Conservation (phyloP, 2,888 invertebrate species). For the Heliconius sara region DNA sequence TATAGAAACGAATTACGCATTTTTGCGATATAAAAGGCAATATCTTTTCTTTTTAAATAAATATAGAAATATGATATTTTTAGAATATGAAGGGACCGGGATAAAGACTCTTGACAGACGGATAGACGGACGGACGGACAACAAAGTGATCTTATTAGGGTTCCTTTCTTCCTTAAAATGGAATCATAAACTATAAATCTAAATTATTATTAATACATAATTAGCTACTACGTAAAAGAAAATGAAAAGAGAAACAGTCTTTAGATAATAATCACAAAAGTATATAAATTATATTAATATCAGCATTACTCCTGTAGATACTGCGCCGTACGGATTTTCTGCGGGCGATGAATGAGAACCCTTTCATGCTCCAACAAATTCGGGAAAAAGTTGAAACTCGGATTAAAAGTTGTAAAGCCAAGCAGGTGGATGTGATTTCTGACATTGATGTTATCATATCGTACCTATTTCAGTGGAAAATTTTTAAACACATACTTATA, state of each 20-base stretch:
- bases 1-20: no score
- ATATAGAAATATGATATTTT: no score
- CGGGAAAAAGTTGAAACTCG: constrained; percentile 60
- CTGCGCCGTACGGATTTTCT: constrained; percentile 74
- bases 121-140: no score
- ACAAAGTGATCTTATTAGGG: no score
- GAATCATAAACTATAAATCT: no score
- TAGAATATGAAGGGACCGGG: no score
- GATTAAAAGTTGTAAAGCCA: constrained; percentile 56
- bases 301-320: constrained; percentile 57
- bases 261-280: constrained; percentile 19
- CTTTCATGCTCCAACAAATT: constrained; percentile 60
- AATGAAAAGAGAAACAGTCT: constrained; percentile 4
- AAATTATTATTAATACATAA: no score
- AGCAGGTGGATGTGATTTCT: constrained; percentile 59
- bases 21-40: no score
- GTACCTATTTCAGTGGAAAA: constrained; percentile 5
- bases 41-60: no score
- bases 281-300: constrained; percentile 37
- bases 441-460: constrained; percentile 12
- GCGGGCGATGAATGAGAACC: constrained; percentile 71
- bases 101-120: no score
- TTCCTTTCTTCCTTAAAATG: no score
- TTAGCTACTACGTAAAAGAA: neutral
- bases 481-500: neutral